Evolutionary conservation across 2,888 invertebrate genomes (phyloP).

Genomic region (Drosophila neonasuta): DNA sequence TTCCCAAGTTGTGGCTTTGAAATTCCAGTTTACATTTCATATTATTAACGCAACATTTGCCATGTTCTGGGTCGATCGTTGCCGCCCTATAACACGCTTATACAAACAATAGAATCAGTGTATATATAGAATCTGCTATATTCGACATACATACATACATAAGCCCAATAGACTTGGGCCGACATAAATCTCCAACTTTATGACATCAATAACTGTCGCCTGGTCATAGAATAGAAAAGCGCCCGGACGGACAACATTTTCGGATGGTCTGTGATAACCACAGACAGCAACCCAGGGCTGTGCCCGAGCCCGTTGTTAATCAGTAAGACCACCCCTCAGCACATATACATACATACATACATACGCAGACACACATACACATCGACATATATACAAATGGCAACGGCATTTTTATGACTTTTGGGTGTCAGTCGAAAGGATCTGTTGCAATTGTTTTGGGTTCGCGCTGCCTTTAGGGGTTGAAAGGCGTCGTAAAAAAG

Average conservation of each 20-base stretch:
- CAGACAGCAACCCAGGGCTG: slow-evolving; percentile 45
- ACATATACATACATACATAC: slow-evolving; percentile 10
- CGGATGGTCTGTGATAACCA: slow-evolving; percentile 66
- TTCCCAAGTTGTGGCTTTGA: not conserved
- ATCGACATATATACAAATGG: slow-evolving; percentile 56
- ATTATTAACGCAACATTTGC: slow-evolving; percentile 55
- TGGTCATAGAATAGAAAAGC: slow-evolving; percentile 56
- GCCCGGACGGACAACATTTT: slow-evolving; percentile 36
- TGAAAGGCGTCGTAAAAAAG: slow-evolving; percentile 70
- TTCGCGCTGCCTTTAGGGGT: slow-evolving; percentile 51
- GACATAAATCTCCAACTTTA: slow-evolving; percentile 76
- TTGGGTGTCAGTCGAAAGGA: slow-evolving; percentile 68
- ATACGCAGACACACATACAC: slow-evolving; percentile 19
- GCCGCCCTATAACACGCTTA: slow-evolving; percentile 16
- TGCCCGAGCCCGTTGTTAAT: slow-evolving; percentile 53
- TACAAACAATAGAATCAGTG: slow-evolving; percentile 40
- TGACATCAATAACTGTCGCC: slow-evolving; percentile 77
- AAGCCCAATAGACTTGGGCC: slow-evolving; percentile 51
- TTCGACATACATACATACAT: slow-evolving; percentile 34
- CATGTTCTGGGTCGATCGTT: slow-evolving; percentile 26
- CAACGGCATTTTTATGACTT: slow-evolving; percentile 74
- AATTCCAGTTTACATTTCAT: not conserved
- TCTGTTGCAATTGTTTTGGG: slow-evolving; percentile 72
- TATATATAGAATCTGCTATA: slow-evolving; percentile 17
- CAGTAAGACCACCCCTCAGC: slow-evolving; percentile 52